Conservation (phyloP, 53 echinoderm and acorn worm species). For the Pentamera pediparva region DNA sequence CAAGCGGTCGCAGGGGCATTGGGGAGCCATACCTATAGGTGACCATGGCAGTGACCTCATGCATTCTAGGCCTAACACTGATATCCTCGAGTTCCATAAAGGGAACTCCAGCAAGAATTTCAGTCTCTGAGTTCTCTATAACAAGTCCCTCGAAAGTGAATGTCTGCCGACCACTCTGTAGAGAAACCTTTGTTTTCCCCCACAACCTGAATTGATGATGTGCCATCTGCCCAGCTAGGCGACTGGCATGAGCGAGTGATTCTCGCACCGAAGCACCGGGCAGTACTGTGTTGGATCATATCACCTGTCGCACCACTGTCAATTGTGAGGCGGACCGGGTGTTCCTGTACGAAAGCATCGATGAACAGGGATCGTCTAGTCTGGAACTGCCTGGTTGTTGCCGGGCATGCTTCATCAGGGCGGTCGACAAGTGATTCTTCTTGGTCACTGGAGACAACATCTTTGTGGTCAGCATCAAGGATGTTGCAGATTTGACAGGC, state of each 20-base stretch:
- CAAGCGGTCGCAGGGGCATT: neutral
- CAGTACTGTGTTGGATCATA: conserved; percentile 34
- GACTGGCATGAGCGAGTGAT: conserved; percentile 38
- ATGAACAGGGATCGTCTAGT: conserved; percentile 38
- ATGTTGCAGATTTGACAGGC: conserved; percentile 28
- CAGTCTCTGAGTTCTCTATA: conserved; percentile 19
- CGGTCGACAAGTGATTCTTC: conserved; percentile 25
- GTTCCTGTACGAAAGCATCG: conserved; percentile 37
- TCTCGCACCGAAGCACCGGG: conserved; percentile 4
- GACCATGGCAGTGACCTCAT: neutral
- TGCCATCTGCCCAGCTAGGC: conserved; percentile 48
- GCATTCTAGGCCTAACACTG: neutral
- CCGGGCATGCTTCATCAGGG: conserved; percentile 1
- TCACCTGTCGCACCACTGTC: conserved; percentile 61
- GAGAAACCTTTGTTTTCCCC: conserved; percentile 16
- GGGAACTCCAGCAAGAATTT: conserved; percentile 32
- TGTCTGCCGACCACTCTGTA: neutral
- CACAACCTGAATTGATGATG: conserved; percentile 28
- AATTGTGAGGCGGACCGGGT: conserved; percentile 19
- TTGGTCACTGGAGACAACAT: neutral
- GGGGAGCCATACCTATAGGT: neutral
- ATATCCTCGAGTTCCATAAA: conserved; percentile 32
- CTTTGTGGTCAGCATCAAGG: neutral
- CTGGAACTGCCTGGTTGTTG: conserved; percentile 38
- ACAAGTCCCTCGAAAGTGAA: neutral